Percentiles rank a stretch among this genome's conserved stretches.
Conservation (phyloP, 2,797 vertebrate species). For the Syngnathus acus region DNA sequence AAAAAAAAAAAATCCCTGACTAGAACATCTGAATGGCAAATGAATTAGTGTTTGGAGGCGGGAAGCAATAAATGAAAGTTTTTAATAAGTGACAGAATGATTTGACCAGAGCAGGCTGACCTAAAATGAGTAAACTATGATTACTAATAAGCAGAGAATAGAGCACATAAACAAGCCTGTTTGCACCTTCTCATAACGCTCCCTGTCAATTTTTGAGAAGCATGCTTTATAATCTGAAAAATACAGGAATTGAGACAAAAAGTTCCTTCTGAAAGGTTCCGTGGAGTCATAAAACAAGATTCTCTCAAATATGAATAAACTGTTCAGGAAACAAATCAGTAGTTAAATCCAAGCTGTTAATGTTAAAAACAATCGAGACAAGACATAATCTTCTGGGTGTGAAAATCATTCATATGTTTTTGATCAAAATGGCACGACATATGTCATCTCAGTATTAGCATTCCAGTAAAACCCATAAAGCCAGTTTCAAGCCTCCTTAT, state of each 20-base stretch:
- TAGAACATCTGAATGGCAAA: conserved; percentile 1
- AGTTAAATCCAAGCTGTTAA: not conserved
- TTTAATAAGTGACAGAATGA: not conserved
- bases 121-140: not conserved
- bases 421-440: not conserved
- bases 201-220: too few relatives aligned
- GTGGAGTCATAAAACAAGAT: not conserved
- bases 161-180: not conserved
- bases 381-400: not conserved
- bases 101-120: not conserved
- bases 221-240: too few relatives aligned
- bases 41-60: not conserved
- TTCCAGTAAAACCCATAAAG: conserved; percentile 10
- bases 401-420: conserved; percentile 2
- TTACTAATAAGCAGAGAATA: not conserved
- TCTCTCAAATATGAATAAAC: not conserved
- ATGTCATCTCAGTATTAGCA: conserved; percentile 3
- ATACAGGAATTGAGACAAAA: not conserved
- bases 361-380: not conserved
- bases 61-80: not conserved
- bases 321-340: not conserved
- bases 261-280: not conserved
- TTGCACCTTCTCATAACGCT: not conserved
- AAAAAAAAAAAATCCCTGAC: conserved; percentile 2
- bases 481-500: conserved; percentile 11